These are phyloP conservation scores for Sitobion miscanthi DNA, from an alignment of 1,140 invertebrate genomes.

Conservation along the genomic window DNA sequence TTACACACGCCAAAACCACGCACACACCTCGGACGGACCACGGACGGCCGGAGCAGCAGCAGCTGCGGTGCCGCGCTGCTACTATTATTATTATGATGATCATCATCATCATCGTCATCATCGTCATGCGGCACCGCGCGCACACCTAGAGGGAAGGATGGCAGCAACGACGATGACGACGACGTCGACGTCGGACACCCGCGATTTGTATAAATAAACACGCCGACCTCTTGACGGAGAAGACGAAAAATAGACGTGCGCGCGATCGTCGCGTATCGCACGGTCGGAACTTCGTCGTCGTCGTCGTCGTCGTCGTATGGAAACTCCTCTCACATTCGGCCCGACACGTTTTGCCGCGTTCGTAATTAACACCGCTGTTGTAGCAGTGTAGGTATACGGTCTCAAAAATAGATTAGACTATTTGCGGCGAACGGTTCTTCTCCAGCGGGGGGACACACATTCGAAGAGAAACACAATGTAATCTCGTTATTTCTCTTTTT, in stretches of 20 bases:
- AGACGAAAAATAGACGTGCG: conserved; percentile 33
- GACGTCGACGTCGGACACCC: conserved; percentile 25
- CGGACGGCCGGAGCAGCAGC: background rate
- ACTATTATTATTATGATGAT: too few relatives aligned
- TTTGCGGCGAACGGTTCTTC: conserved; percentile 22
- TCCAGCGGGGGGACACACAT: conserved; percentile 12
- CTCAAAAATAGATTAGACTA: conserved; percentile 53
- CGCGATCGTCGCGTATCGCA: background rate
- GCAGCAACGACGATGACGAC: background rate
- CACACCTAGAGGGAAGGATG: conserved; percentile 1
- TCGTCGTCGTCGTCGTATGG: background rate
- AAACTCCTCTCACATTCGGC: background rate
- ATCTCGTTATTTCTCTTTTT: background rate
- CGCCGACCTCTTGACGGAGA: conserved; percentile 21
- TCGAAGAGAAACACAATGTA: background rate
- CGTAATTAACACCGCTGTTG: background rate
- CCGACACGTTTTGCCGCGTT: background rate
- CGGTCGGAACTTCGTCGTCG: background rate
- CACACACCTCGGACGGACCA: background rate
- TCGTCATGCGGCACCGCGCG: background rate
- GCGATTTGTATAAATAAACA: conserved; percentile 34
- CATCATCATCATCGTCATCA: background rate
- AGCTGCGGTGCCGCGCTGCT: background rate
- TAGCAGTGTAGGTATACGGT: background rate
- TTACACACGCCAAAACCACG: conserved; percentile 46